Base-by-base conservation (phyloP, 2,797 vertebrate species). In the Falco berigora region DNA sequence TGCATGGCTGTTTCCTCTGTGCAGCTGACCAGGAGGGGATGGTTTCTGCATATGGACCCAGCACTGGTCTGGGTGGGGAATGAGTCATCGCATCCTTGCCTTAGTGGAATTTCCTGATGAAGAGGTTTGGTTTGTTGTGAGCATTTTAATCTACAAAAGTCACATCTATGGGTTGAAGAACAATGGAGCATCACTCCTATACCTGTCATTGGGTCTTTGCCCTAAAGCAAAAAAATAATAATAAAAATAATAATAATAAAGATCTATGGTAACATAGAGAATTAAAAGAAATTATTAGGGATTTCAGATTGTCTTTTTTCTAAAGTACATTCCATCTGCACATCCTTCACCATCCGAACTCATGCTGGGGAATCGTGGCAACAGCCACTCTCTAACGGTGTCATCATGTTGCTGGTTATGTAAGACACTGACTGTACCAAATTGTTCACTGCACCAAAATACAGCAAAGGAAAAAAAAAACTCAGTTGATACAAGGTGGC, bases 1-100 rank as follows among this genome's bases (percentile, higher is more conserved):
- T 8, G 1, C 0, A 1, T 1, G 6, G 19, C 52, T 77, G 5
- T 23, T 82, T 3, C 20, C 25, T 14, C 14, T 12, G 13, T 20
- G 42, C 19, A 75, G 46, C 22, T 50, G 62, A 72, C 19, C 34
- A 58, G 23, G 23, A 68, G 2, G 6, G 7, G 19, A 12, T 56
- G 40, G 24, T n/a, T 61, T 68, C 56, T 3, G 1, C 10, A 20
- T 7, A 32, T 0, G 4, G 28, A 52, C 14, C 13, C 25, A 42
- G 21, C 14, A 28, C 23, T 6, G 8, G 12, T 27, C 44, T 47
- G 56, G 49, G 25, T 27, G 69, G 18, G 38, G 34, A 40, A 24
- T 69, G 7, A 62, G 12, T 56, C 18, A 28, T 17, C 4, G 4
- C 0, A 0, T 64, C 59, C 50, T 84, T 2, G 0, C 8, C 27